Evolutionary conservation across 1,140 invertebrate species (phyloP).

Genomic region (Hyphantria cunea): DNA sequence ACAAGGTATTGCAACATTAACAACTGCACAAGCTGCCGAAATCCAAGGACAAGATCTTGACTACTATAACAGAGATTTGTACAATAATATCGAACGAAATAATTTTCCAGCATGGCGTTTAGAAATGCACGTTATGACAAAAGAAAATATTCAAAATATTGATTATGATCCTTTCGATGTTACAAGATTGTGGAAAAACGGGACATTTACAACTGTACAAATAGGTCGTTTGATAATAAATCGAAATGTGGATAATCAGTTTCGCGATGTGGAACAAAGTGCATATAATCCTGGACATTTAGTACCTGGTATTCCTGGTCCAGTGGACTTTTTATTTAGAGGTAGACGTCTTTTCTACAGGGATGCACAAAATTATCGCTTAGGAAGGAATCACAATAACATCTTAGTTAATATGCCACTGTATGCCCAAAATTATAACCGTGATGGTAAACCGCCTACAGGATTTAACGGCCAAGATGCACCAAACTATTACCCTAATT

Average conservation of each 20-base stretch:
- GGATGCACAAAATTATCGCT: slow-evolving; percentile 92
- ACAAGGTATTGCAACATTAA: slow-evolving; percentile 86
- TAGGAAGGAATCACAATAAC: slow-evolving; percentile 93
- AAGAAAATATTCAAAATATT: slow-evolving; percentile 74
- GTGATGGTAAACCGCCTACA: slow-evolving; percentile 89
- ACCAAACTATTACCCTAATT: slow-evolving; percentile 97
- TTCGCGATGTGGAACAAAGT: slow-evolving; percentile 92
- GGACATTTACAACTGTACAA: slow-evolving; percentile 90
- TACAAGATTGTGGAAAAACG: slow-evolving; percentile 90
- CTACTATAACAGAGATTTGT: slow-evolving; percentile 54
- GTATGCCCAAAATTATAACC: slow-evolving; percentile 88
- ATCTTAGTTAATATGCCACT: slow-evolving; percentile 95
- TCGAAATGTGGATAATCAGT: slow-evolving; percentile 92
- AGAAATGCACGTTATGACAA: slow-evolving; percentile 82
- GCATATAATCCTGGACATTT: slow-evolving; percentile 93
- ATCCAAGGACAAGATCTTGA: slow-evolving; percentile 46
- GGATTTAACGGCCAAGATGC: slow-evolving; percentile 86
- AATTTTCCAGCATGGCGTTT: slow-evolving; percentile 88
- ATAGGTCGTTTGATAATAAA: slow-evolving; percentile 92
- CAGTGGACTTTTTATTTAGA: slow-evolving; percentile 93
- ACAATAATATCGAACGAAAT: slow-evolving; percentile 51
- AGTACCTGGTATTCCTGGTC: slow-evolving; percentile 92
- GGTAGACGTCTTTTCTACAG: slow-evolving; percentile 92
- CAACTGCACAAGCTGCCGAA: slow-evolving; percentile 38
- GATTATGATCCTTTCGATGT: slow-evolving; percentile 86